Conservation (phyloP, 2,888 invertebrate species). For the Cantharis rufa region DNA sequence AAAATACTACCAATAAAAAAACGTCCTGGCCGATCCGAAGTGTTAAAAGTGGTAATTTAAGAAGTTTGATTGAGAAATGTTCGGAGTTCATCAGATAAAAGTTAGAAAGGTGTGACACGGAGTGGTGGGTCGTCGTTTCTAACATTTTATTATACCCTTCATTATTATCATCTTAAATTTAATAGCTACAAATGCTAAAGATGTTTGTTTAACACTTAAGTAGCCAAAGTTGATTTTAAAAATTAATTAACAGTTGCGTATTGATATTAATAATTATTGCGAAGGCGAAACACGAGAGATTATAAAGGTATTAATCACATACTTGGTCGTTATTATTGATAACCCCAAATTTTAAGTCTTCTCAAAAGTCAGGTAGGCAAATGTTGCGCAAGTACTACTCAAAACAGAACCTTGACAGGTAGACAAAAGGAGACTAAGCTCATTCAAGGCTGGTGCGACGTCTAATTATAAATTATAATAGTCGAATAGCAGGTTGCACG, state of each 20-base stretch:
- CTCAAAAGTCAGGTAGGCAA: constrained; percentile 5
- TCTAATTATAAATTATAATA: constrained; percentile 24
- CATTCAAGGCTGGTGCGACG: constrained; percentile 8
- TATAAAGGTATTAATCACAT: not conserved
- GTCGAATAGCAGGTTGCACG: constrained; percentile 15
- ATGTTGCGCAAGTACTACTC: constrained; percentile 10
- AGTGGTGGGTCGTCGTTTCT: constrained; percentile 23
- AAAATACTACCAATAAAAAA: not conserved
- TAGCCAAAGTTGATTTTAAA: not conserved
- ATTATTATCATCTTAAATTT: constrained; percentile 6
- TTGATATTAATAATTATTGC: not conserved
- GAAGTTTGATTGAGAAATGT: not conserved
- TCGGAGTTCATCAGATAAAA: constrained; percentile 16
- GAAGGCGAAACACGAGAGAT: not conserved
- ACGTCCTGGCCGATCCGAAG: not conserved
- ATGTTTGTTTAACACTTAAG: not conserved
- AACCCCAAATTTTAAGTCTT: not conserved
- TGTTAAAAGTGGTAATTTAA: not conserved
- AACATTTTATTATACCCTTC: constrained; percentile 19
- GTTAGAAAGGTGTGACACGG: constrained; percentile 20
- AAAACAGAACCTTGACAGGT: constrained; percentile 14
- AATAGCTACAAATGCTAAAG: not conserved
- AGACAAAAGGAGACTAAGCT: constrained; percentile 15
- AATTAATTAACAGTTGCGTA: not conserved
- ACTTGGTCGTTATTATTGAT: not conserved